Conservation (phyloP, 2,113 vertebrate species). For the Oryzias woworae region DNA sequence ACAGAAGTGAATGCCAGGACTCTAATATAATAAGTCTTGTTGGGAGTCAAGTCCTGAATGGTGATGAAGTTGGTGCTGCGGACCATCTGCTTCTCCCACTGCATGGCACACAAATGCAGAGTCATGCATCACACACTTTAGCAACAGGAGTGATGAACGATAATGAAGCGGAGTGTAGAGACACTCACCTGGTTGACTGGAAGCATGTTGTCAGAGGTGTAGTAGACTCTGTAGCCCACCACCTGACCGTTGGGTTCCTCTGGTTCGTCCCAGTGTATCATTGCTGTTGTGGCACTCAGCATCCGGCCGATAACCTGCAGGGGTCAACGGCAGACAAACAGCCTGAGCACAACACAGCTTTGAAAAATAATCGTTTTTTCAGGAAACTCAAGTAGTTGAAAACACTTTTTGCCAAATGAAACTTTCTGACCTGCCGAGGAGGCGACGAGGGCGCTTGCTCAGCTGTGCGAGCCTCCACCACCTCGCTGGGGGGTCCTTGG, state of each 20-base stretch:
- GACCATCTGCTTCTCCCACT: slow-evolving; percentile 97
- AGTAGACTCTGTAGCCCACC: slow-evolving; percentile 97
- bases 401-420: too few relatives aligned
- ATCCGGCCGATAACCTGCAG: slow-evolving; percentile 90
- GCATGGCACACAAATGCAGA: slow-evolving; percentile 17
- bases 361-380: too few relatives aligned
- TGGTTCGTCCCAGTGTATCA: slow-evolving; percentile 98
- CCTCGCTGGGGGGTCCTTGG: slow-evolving; percentile 89
- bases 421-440: slow-evolving; percentile 86
- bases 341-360: neutral
- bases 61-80: slow-evolving; percentile 94
- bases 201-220: slow-evolving; percentile 88
- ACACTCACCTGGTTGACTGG: slow-evolving; percentile 85
- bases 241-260: slow-evolving; percentile 98
- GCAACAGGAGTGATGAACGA: slow-evolving; percentile 1
- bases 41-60: slow-evolving; percentile 90
- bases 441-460: slow-evolving; percentile 97
- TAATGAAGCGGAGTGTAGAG: neutral
- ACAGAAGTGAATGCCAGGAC: slow-evolving; percentile 98
- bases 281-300: slow-evolving; percentile 95
- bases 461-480: slow-evolving; percentile 90
- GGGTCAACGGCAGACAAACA: neutral
- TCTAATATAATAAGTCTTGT: slow-evolving; percentile 96
- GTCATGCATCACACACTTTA: neutral
- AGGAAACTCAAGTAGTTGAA: too few relatives aligned